Base-by-base conservation (phyloP, 35 echinoderm and acorn worm genomes). In the Chiridota heheva region DNA sequence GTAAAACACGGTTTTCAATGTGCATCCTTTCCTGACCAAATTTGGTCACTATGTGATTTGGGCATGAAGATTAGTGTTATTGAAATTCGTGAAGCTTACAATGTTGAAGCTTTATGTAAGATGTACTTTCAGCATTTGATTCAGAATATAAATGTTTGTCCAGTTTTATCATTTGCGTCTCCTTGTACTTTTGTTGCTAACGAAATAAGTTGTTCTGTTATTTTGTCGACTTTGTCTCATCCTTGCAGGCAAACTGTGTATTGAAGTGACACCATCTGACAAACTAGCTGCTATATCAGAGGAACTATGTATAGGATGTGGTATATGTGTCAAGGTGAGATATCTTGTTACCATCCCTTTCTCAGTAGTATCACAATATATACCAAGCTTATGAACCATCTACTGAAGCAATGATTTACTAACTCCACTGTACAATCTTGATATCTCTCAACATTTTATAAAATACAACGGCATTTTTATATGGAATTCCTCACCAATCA, bases 321-420 rank as follows among this genome's bases (percentile, higher is more conserved):
- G 93, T 88, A 97, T 97, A 28, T 97, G 93, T 74, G 80, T 90
- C 2, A 97, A 97, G 89, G 93, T 97, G 69, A 70, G 63, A 32
- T 36, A 10, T 25, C 40, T 34, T 36, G 27, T 22, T 4, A 73
- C 4, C 22, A 53, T 10, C 10, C 22, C 48, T 53, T 13, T 53
- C 10, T 10, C 22, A 13, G 10, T 10, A 13, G 48, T 53, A 13
- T 10, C 10, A 22, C 22, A 13, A 13, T 53, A 53, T 53, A 13
- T 22, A 53, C 10, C 48, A 53, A 53, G 22, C 10, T 53, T 22
- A 53, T 53, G 0, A 55, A 55, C 49, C 15, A 55, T 17, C 24
- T 55, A 25, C 1, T 17, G 49, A 55, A 25, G 49, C 15, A 55
- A 25, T 0, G 15, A 17, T 55, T 15, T 55, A 17, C 24, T 55